Evolutionary conservation across 2,113 vertebrate genomes (phyloP), one percentile per base, ranked within the genome.

Genomic region (Mixornis gularis): DNA sequence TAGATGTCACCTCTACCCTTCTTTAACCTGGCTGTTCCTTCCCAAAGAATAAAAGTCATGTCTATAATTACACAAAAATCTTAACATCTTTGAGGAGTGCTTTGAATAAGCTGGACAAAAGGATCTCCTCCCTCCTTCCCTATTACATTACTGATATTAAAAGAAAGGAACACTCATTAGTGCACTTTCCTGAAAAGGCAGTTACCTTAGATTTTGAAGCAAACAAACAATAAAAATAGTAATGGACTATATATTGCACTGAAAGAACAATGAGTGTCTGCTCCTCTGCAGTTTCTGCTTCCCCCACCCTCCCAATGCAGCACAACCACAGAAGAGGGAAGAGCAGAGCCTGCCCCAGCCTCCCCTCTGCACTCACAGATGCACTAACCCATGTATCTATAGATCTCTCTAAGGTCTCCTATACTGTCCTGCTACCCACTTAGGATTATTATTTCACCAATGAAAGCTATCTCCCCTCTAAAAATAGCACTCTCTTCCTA

Each of bases 381-480:
- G 9, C 19, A 3, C 25, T 38, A 18, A 43, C 21, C 14, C 49
- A 34, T 0, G 0, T 4, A 24, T 18, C 4, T 49, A 14, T 18
- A 78, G 17, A 12, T 17, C 26, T 53, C 41, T 52, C 48, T 38
- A 2, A 3, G 3, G 27, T 30, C 60, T 70, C 49, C 74, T 65
- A 1, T 10, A 32, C 32, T 52, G 43, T 24, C 78, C 64, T 58
- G 60, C 27, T 44, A 15, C 29, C 24, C 30, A 2, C 52, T 40
- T 68, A 41, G 65, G 30, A 66, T 63, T 48, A 49, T 21, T 30
- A 18, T 34, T 81, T 84, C 49, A 56, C 29, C n/a, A 59, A 0
- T 4, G 11, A 78, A 44, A 78, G 9, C 59, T 15, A 44, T 48
- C 41, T 70, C 43, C 38, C 25, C 25, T 63, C 60, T 70, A 74